These are phyloP conservation scores for Nomada lathburiana DNA, from an alignment of 2,888 invertebrate species.

Conservation along the genomic window DNA sequence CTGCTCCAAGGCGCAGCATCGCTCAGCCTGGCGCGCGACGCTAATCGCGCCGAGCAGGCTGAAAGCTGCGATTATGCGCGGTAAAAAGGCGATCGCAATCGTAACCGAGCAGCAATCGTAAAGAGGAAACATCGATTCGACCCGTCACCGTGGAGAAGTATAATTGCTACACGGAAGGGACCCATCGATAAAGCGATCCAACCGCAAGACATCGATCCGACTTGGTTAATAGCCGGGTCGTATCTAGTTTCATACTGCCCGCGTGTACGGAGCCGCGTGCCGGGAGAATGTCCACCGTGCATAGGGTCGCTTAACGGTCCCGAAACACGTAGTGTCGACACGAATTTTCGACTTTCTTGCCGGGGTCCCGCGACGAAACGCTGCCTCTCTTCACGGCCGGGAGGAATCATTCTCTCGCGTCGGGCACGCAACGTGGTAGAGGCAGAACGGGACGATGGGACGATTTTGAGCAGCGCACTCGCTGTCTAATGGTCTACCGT, in stretches of 20 bases:
- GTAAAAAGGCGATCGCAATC: background rate
- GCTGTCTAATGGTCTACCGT: slow-evolving; percentile 63
- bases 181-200: slow-evolving; percentile 37
- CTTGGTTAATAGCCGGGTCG: slow-evolving; percentile 37
- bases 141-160: slow-evolving; percentile 6
- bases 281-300: slow-evolving; percentile 31
- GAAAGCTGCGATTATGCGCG: too few species aligned
- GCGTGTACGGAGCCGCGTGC: slow-evolving; percentile 38
- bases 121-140: slow-evolving; percentile 14
- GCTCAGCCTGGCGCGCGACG: too few species aligned
- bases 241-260: slow-evolving; percentile 46
- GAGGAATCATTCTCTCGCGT: slow-evolving; percentile 37
- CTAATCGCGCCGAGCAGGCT: too few species aligned
- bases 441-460: slow-evolving; percentile 36
- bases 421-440: slow-evolving; percentile 15
- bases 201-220: slow-evolving; percentile 39
- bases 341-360: slow-evolving; percentile 63
- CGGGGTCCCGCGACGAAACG: slow-evolving; percentile 20
- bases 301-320: slow-evolving; percentile 43
- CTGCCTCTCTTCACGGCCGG: slow-evolving; percentile 47
- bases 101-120: background rate
- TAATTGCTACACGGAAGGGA: slow-evolving; percentile 22
- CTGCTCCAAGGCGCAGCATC: background rate
- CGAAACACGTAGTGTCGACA: slow-evolving; percentile 52
- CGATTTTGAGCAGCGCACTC: slow-evolving; percentile 59